Evolutionary conservation across 2,113 vertebrate genomes (phyloP).

Genomic region (Arizona elegans): DNA sequence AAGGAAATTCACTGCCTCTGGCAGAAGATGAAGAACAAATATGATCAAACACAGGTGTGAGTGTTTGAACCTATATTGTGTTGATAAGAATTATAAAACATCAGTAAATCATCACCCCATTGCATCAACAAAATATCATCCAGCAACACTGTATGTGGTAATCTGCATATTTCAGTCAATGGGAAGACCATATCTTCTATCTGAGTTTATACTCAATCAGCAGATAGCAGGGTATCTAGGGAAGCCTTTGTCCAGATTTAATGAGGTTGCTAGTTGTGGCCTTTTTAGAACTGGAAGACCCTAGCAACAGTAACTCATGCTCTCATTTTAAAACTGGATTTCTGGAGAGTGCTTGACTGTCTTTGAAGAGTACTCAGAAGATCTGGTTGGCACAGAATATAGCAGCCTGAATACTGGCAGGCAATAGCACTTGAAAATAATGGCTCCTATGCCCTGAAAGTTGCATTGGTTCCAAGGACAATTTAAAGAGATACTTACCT

Average conservation of each 20-base stretch:
- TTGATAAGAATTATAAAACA: neutral
- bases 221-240: neutral
- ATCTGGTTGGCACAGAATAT: neutral
- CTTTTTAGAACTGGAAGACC: neutral
- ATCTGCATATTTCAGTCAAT: too few relatives aligned
- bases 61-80: neutral
- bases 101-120: neutral
- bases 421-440: neutral
- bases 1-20: neutral
- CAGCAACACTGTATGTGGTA: neutral
- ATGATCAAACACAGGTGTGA: neutral
- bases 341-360: neutral
- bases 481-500: neutral
- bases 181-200: too few relatives aligned
- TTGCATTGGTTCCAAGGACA: neutral
- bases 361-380: neutral
- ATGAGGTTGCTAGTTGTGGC: neutral
- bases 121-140: neutral
- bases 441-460: neutral
- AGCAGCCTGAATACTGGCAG: neutral
- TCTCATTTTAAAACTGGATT: neutral
- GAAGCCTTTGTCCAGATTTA: neutral
- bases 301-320: neutral
- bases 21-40: neutral
- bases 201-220: neutral